Evolutionary conservation across 2,797 vertebrate genomes (phyloP), one percentile per base, ranked within the genome.

Genomic region (Helarctos malayanus): DNA sequence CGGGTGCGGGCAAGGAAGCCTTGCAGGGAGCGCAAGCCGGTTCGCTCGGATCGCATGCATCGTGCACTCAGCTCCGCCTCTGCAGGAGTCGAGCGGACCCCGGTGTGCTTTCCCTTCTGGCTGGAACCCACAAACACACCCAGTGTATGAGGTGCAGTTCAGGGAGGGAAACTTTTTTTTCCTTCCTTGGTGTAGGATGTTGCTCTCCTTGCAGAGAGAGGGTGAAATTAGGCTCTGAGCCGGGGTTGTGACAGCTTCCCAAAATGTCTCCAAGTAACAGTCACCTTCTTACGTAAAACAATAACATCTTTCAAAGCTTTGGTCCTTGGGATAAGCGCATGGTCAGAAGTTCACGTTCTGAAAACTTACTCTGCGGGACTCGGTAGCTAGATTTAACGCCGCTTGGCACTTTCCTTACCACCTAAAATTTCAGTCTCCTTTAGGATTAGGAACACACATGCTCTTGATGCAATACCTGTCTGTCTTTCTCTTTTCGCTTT

Each of bases 261-360:
- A 35, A 49, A 41, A 29, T 82, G 65, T 68, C 80, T 88, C 54
- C 38, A 81, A 85, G 81, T 38, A 56, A 69, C 57, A 45, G 25
- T 52, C 38, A 59, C 69, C 49, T 68, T 91, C 79, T 27, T 35
- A 14, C 54, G 32, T 35, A 52, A 91, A 97, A 18, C 63, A 52
- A 3, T 57, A 16, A 29, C 54, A 19, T 89, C 69, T 86, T 84
- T 91, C 56, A 23, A 27, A 95, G 47, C 12, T 78, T 23, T 65
- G 63, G 57, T 73, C 73, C 38, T 68, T 69, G 49, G 12, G 14
- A 8, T 56, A 73, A 93, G 47, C 32, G 15, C 89, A 19, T 3
- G 49, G 59, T 71, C 52, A 57, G 57, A 92, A 91, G 71, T 73
- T 89, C 27, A 38, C 19, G n/a, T 47, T 76, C 52, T 52, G 57